Base-by-base conservation (phyloP, 2,113 vertebrate species). In the Ardeotis arabs region DNA sequence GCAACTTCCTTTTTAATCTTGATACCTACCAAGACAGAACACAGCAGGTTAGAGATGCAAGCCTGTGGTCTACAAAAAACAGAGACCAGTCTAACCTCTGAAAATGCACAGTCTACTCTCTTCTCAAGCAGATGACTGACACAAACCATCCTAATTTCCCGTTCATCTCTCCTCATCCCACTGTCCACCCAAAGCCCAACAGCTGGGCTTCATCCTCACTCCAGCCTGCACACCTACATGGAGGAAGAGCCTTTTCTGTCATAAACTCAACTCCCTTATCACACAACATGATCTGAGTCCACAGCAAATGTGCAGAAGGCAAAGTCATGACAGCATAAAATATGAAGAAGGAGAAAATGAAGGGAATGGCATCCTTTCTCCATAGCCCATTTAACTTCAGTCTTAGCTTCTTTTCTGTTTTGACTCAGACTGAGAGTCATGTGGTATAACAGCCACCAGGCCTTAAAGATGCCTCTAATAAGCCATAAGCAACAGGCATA, bases 1-100 rank as follows among this genome's bases (percentile, higher is more conserved):
- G 97, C 97, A 66, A 82, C 93, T 87, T 97, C 94, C 45, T 89
- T 96, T 44, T 87, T 73, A 59, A 97, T 94, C 55, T 78, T 97
- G 79, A 97, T 91, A 53, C 83, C 97, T 97, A 47, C n/a, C 59
- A 58, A 85, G 68, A 87, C 63, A 92, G 23, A 64, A 27, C 22
- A 70, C 53, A 84, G n/a, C 13, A 22, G 28, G 47, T 91, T 66
- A 88, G 60, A 86, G 74, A 33, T 44, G 9, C 14, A 79, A 19
- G 4, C 7, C 29, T 25, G 7, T 17, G 11, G 25, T 28, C 23
- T 76, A 3, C 28, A 25, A 27, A 31, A 60, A 70, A 27, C 22
- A 78, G 16, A 55, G 45, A 75, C 10, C 28, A 68, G 27, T 44
- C 17, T 53, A 62, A 50, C 28, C 29, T 72, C 63, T 44, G 45